Evolutionary conservation across 2,797 vertebrate genomes (phyloP).

Genomic region (Cygnus olor): DNA sequence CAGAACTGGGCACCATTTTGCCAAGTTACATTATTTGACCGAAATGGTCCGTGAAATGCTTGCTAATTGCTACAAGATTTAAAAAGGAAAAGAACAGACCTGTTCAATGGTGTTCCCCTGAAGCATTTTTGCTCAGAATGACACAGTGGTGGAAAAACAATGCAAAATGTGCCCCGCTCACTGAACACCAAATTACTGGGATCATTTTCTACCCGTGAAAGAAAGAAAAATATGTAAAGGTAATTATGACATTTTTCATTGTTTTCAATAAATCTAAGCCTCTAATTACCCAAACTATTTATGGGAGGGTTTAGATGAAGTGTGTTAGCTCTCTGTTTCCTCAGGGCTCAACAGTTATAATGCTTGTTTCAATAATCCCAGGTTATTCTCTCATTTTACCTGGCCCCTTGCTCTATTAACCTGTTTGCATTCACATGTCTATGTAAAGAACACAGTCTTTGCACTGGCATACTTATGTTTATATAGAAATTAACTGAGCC

Average conservation of each 20-base stretch:
- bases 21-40: slow-evolving; percentile 74
- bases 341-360: slow-evolving; percentile 58
- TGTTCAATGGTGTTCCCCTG: slow-evolving; percentile 7
- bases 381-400: slow-evolving; percentile 67
- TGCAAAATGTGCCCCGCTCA: slow-evolving; percentile 34
- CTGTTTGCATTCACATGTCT: slow-evolving; percentile 15
- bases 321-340: slow-evolving; percentile 58
- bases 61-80: slow-evolving; percentile 86
- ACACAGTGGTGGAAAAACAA: slow-evolving; percentile 7
- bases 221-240: slow-evolving; percentile 75
- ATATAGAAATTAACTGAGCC: neutral
- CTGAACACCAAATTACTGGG: slow-evolving; percentile 68
- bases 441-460: slow-evolving; percentile 24
- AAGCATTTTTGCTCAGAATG: slow-evolving; percentile 43
- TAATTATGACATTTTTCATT: slow-evolving; percentile 82
- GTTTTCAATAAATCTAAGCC: slow-evolving; percentile 80
- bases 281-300: slow-evolving; percentile 76
- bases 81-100: slow-evolving; percentile 72
- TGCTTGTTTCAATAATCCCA: slow-evolving; percentile 59
- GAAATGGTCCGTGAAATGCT: slow-evolving; percentile 89
- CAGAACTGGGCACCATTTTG: slow-evolving; percentile 48
- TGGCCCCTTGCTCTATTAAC: slow-evolving; percentile 47
- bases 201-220: slow-evolving; percentile 72
- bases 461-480: neutral
- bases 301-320: slow-evolving; percentile 64